Conservation (phyloP, 2,113 vertebrate genomes). For the Chunga burmeisteri region DNA sequence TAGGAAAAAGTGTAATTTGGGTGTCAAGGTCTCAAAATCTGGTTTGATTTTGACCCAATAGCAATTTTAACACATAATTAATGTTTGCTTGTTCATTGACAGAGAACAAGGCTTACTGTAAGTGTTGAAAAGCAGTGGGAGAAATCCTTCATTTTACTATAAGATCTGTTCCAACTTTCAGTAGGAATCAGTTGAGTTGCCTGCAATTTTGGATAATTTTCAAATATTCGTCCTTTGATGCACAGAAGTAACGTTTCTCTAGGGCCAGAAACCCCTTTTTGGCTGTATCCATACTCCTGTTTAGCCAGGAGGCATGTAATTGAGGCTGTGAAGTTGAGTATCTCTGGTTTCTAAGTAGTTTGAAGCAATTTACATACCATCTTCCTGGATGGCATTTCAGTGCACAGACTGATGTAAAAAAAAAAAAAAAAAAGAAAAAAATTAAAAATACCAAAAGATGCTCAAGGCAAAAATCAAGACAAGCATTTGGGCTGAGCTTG, state of each 20-base stretch:
- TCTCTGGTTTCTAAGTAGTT: background rate
- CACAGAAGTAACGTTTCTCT: slow-evolving; percentile 12
- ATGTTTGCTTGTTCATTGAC: background rate
- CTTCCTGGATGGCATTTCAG: background rate
- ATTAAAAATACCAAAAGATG: background rate
- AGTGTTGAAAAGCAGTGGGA: slow-evolving; percentile 30
- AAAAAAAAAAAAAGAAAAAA: background rate
- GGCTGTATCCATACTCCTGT: background rate
- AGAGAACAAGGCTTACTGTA: background rate
- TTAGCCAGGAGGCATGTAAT: background rate
- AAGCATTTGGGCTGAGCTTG: background rate
- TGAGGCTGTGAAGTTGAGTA: background rate
- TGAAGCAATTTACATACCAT: background rate
- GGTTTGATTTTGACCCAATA: slow-evolving; percentile 5
- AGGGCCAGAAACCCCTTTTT: slow-evolving; percentile 28
- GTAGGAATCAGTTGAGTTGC: slow-evolving; percentile 36
- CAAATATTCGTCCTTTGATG: slow-evolving; percentile 48
- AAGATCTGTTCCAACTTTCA: slow-evolving; percentile 48
- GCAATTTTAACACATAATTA: background rate
- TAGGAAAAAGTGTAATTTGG: background rate
- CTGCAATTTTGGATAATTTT: slow-evolving; percentile 33
- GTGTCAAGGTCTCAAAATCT: slow-evolving; percentile 12
- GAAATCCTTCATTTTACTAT: slow-evolving; percentile 2
- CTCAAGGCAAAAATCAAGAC: background rate
- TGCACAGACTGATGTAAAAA: background rate